phyloP scores from a whole-genome alignment of 2,888 invertebrate genomes.

The Temnothorax ravouxi region DNA sequence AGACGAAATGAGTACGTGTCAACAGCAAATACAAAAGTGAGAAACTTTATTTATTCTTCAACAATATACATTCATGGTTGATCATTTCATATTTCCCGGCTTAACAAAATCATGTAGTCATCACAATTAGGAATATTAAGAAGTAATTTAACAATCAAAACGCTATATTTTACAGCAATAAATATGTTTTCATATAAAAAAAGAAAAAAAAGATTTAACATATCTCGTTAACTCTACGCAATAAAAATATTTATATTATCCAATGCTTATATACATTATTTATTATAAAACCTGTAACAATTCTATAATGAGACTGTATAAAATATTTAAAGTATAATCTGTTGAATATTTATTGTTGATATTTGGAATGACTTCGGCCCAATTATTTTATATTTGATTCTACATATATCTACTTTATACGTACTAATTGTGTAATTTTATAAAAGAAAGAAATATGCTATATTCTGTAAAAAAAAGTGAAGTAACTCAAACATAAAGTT shows the following conservation, averaged over 20 bases:
- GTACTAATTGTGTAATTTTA: background rate
- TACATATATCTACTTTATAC: constrained; percentile 18
- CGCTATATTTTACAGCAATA: constrained; percentile 32
- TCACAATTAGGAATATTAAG: constrained; percentile 49
- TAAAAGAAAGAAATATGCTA: constrained; percentile 32
- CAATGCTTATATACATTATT: constrained; percentile 26
- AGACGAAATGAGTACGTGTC: constrained; percentile 57
- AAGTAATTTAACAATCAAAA: constrained; percentile 39
- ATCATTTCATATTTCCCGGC: constrained; percentile 33
- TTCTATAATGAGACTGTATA: constrained; percentile 4
- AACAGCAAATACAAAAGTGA: constrained; percentile 78
- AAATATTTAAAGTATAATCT: constrained; percentile 20
- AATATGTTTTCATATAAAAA: constrained; percentile 38
- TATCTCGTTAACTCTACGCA: background rate
- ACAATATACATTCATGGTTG: constrained; percentile 66
- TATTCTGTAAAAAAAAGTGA: constrained; percentile 19
- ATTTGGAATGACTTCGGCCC: constrained; percentile 31
- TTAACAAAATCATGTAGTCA: constrained; percentile 56
- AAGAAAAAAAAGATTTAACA: constrained; percentile 29
- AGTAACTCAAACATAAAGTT: constrained; percentile 40
- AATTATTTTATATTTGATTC: constrained; percentile 6
- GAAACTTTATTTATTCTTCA: constrained; percentile 80
- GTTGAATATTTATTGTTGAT: constrained; percentile 40
- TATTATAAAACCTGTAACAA: constrained; percentile 16
- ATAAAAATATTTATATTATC: constrained; percentile 35